Base-by-base conservation (phyloP, 1,140 invertebrate species). In the Bombus vancouverensis region DNA sequence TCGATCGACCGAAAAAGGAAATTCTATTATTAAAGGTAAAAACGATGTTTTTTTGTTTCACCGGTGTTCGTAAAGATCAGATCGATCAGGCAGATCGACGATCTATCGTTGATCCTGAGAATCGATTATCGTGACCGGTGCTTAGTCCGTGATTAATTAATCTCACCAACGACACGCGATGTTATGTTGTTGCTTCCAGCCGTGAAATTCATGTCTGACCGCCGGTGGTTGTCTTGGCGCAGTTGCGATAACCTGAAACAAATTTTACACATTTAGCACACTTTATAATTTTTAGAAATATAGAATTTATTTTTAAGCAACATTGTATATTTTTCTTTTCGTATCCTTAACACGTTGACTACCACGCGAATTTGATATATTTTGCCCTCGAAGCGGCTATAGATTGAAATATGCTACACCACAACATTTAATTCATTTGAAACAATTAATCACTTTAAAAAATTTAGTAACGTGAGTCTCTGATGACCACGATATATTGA, bases 231-330 rank as follows among this genome's bases (percentile, higher is more conserved):
- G 6, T 57, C 28, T 68, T 79, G 79, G 28, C 73, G 62, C 57
- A 78, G 65, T 15, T 73, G 34, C n/a, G 65, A 42, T 15, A 10
- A 34, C 74, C 89, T 90, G 86, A 12, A 90, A 90, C 80, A 81
- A 53, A 53, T 8, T 53, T 53, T 53, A 22, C 6, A 53, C 18
- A 53, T 53, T 22, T 53, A 53, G 5, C 18, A 53, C 6, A 22
- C 47, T 53, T 53, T 8, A 53, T 53, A 22, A 53, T 22, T 53
- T 22, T 22, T 2, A 22, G 1, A 53, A 53, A 53, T 8, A 53
- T 53, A 53, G 47, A 53, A 22, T 22, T 53, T 53, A 22, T 53
- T 53, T 53, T 22, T 18, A 22, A 53, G 18, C 18, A 53, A 53
- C 18, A 53, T 22, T 53, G 18, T 53, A 53, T 53, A 53, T 53